phyloP scores from a whole-genome alignment of 2,113 vertebrate species.

The Pogona vitticeps region DNA sequence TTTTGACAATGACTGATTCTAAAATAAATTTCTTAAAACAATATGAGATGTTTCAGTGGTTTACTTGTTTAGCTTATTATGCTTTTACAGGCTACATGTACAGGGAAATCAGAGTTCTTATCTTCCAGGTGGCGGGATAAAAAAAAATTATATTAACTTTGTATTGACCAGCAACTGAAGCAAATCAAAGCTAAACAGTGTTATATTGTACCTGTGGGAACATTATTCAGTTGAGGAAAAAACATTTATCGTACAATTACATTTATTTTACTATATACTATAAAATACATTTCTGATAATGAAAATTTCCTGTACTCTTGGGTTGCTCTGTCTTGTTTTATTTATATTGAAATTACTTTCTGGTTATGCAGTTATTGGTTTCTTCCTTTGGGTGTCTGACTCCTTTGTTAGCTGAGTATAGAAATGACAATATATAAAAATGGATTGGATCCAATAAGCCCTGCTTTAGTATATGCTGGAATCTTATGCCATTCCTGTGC shows the following conservation, averaged over 20 bases:
- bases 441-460: neutral
- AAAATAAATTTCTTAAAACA: constrained; percentile 40
- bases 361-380: neutral
- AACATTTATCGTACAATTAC: constrained; percentile 34
- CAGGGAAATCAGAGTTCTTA: constrained; percentile 33
- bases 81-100: constrained; percentile 19
- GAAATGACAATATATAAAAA: neutral
- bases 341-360: constrained; percentile 40
- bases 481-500: too few relatives aligned
- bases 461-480: neutral
- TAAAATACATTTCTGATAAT: constrained; percentile 24
- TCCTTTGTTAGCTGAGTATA: neutral
- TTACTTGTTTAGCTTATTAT: constrained; percentile 45
- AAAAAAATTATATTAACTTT: constrained; percentile 46
- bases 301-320: constrained; percentile 38
- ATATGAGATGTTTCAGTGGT: constrained; percentile 6
- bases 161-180: constrained; percentile 56
- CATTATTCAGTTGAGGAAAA: constrained; percentile 51
- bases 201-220: constrained; percentile 29
- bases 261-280: constrained; percentile 41
- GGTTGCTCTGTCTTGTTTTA: constrained; percentile 30
- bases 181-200: constrained; percentile 34
- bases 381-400: constrained; percentile 10
- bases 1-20: constrained; percentile 39
- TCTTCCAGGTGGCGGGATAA: constrained; percentile 40